These are phyloP conservation scores for Fregata magnificens DNA, from an alignment of 2,113 vertebrate genomes.

Conservation along the genomic window DNA sequence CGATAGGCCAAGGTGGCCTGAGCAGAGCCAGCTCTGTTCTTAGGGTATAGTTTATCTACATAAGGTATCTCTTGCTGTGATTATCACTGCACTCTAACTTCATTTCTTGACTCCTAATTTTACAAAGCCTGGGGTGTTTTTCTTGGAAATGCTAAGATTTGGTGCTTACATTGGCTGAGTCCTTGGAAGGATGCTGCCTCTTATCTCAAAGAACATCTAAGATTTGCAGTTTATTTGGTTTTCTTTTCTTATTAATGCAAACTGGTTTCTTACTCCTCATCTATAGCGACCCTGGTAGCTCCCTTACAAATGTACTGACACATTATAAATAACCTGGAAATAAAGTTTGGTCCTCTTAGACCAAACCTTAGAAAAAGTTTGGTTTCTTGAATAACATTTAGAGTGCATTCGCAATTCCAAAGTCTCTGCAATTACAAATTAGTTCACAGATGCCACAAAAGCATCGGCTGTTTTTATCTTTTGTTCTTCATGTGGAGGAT, in stretches of 20 bases:
- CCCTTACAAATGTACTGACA: not conserved
- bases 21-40: not conserved
- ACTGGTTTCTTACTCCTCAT: not conserved
- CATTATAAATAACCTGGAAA: not conserved
- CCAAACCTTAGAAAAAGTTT: not conserved
- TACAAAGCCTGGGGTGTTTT: not conserved
- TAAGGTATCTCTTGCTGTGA: not conserved
- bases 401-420: not conserved
- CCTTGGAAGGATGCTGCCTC: not conserved
- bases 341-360: not conserved
- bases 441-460: not conserved
- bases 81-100: not conserved
- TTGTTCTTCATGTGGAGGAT: not conserved
- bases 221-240: not conserved
- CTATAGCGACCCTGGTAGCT: not conserved
- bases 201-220: not conserved
- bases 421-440: not conserved
- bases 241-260: not conserved
- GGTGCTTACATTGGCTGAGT: not conserved
- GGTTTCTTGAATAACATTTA: not conserved
- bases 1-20: not conserved
- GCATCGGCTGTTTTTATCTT: not conserved
- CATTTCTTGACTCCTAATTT: not conserved
- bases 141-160: not conserved
- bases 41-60: not conserved